phyloP scores from a whole-genome alignment of 30 jellyfish, hydroid and myxozoan genomes.

The Catostylus mosaicus region DNA sequence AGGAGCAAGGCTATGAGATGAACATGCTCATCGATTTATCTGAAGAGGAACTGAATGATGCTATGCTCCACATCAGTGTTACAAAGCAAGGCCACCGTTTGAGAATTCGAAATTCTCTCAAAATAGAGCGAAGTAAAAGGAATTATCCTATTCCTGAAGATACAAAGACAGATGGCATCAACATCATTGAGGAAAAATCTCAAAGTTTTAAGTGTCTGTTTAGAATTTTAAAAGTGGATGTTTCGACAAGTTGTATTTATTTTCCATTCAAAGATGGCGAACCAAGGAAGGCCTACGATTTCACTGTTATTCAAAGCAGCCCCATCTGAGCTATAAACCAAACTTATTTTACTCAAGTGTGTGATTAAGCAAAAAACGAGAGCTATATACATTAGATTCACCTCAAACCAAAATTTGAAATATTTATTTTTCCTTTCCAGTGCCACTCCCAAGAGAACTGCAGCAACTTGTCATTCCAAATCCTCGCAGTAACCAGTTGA shows the following conservation, averaged over 20 bases:
- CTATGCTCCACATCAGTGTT: not conserved
- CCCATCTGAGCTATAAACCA: not conserved
- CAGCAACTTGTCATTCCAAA: constrained; percentile 5
- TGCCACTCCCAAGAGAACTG: constrained; percentile 8
- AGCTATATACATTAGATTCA: not conserved
- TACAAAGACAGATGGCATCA: not conserved
- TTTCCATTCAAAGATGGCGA: not conserved
- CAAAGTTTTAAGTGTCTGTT: not conserved
- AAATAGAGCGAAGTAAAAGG: not conserved
- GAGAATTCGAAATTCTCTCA: not conserved
- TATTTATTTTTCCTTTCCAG: not conserved
- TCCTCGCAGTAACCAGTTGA: constrained; percentile 23
- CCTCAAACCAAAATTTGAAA: not conserved
- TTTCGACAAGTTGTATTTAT: not conserved
- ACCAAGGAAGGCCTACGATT: not conserved
- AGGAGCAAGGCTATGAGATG: constrained; percentile 25
- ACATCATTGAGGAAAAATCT: not conserved
- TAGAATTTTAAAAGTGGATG: not conserved
- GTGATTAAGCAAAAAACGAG: not conserved
- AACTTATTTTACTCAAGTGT: not conserved
- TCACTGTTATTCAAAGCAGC: not conserved
- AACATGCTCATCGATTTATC: constrained; percentile 1
- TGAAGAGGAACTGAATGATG: constrained; percentile 9
- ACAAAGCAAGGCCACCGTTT: constrained; percentile 27
- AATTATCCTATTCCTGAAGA: not conserved